These are phyloP conservation scores for Orthosia gothica DNA, from an alignment of 2,888 invertebrate genomes.

Conservation along the genomic window DNA sequence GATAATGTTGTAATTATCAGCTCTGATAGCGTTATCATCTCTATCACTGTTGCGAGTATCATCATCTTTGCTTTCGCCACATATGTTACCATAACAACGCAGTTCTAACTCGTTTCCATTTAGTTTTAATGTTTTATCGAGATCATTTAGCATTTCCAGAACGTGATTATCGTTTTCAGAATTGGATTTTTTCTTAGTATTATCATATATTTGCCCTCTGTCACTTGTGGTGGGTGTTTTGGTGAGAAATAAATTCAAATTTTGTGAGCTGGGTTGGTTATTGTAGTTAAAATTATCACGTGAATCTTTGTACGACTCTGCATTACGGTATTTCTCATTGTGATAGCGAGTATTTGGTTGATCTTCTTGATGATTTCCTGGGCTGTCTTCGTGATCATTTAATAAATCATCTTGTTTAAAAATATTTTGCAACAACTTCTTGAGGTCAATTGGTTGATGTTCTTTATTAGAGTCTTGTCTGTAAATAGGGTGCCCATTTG, in stretches of 20 bases:
- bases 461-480: conserved; percentile 2
- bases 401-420: conserved; percentile 17
- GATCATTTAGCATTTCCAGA: conserved; percentile 19
- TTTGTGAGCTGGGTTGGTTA: conserved; percentile 14
- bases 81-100: conserved; percentile 6
- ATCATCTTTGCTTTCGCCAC: not conserved
- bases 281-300: not conserved
- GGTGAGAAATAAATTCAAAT: conserved; percentile 24
- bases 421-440: conserved; percentile 19
- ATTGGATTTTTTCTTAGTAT: not conserved
- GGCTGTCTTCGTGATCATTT: conserved; percentile 31
- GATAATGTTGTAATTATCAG: conserved; percentile 28
- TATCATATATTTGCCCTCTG: not conserved
- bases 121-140: conserved; percentile 13
- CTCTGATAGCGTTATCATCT: conserved; percentile 4
- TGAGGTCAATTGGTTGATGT: conserved; percentile 14
- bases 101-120: not conserved
- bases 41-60: not conserved
- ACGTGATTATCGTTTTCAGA: not conserved
- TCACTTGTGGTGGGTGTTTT: not conserved
- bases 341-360: not conserved
- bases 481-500: conserved; percentile 23
- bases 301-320: not conserved
- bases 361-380: conserved; percentile 25
- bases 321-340: not conserved